Base-by-base conservation (phyloP, 53 echinoderm and acorn worm species). In the Hippasteria phrygiana region DNA sequence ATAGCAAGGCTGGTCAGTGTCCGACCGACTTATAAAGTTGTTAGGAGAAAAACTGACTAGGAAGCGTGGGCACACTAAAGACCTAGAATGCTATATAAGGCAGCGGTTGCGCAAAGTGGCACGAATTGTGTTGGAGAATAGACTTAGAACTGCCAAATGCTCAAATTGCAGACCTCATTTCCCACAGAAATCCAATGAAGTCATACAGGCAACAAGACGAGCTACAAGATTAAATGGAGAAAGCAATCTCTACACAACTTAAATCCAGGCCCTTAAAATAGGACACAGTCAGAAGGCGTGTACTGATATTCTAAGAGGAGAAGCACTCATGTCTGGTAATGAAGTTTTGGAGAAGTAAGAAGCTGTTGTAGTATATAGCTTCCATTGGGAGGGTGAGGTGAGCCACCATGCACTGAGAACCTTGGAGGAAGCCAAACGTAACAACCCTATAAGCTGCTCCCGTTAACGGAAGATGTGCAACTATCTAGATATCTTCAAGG, bases 361-460 rank as follows among this genome's bases (percentile, higher is more conserved):
- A 50, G 36, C 87, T 46, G 28, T 87, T n/a, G 10, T 54, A 62
- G 45, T 93, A 38, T 93, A 93, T 74, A 79, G 67, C 70, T 72
- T 91, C 53, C 88, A 91, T n/a, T 93, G 90, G 96, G 90, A 91
- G 16, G 86, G 53, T 65, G 63, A 90, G 62, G 87, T 94, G 36
- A 90, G 90, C 64, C 88, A 88, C 50, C 95, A 94, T 72, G 90
- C 92, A 14, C 77, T 90, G 45, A 62, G 90, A 45, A 94, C 82
- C 31, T 74, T 94, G 33, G 39, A 87, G 13, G 93, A 93, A 56
- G 82, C 33, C 13, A 93, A 87, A 46, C 63, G 90, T 6, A 93
- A 93, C 54, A 90, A 87, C 53, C 90, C 74, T 14, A n/a, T n/a
- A 94, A 89, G 63, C 43, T 94, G 29, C 87, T 94, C 3, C 94